These are phyloP conservation scores for Toxotes jaculatrix DNA, from an alignment of 2,113 vertebrate genomes.

Conservation along the genomic window DNA sequence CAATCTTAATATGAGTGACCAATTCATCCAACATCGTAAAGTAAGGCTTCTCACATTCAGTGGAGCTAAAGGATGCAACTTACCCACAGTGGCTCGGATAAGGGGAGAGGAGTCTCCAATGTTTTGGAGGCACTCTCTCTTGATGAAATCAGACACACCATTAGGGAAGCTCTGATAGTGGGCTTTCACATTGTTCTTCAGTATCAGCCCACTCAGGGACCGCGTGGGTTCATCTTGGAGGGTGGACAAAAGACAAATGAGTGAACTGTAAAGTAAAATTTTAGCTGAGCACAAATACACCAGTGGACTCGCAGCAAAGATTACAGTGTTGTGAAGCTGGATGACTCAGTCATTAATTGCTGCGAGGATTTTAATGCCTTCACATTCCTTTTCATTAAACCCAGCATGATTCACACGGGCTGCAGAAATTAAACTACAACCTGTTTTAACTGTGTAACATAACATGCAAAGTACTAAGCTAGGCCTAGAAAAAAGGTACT, in stretches of 20 bases:
- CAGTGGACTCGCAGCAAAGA: neutral
- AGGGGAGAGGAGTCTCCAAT: slow-evolving; percentile 97
- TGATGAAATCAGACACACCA: slow-evolving; percentile 96
- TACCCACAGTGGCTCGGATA: slow-evolving; percentile 97
- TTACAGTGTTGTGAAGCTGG: neutral
- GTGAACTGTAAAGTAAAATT: neutral
- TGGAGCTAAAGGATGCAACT: slow-evolving; percentile 65
- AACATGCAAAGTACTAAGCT: neutral
- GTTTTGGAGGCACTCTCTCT: slow-evolving; percentile 95
- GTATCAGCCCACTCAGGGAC: slow-evolving; percentile 96
- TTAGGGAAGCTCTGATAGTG: slow-evolving; percentile 98
- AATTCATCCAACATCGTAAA: neutral
- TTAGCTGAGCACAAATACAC: neutral
- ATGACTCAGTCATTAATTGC: neutral
- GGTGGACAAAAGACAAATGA: neutral
- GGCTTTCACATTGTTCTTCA: slow-evolving; percentile 98
- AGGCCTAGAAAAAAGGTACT: neutral
- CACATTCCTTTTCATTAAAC: neutral
- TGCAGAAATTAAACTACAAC: neutral
- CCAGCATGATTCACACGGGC: neutral
- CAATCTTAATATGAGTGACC: neutral
- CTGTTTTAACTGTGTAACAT: neutral
- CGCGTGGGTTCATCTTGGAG: slow-evolving; percentile 94
- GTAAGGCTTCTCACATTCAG: neutral
- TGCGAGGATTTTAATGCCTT: neutral